A percentile compares a stretch with the other conserved stretches of the same genome.
These are phyloP conservation scores for Gambelia wislizenii DNA, from an alignment of 2,797 vertebrate genomes.

Conservation along the genomic window DNA sequence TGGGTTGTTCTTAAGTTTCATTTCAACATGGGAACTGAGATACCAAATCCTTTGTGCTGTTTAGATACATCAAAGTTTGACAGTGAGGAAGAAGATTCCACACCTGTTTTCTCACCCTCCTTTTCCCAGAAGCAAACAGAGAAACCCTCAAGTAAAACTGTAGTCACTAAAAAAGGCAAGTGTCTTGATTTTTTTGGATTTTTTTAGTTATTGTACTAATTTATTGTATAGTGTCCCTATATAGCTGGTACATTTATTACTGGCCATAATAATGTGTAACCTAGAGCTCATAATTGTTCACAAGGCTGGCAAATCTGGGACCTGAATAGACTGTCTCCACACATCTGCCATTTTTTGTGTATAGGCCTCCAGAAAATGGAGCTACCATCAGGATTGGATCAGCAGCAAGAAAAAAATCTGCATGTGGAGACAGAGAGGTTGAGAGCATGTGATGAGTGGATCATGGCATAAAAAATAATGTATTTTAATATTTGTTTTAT, in stretches of 20 bases:
- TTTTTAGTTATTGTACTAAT: slow-evolving; percentile 1
- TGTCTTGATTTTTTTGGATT: no score
- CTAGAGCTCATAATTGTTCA: neutral
- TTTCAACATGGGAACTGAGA: slow-evolving; percentile 24
- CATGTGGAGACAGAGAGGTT: neutral
- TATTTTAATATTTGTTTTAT: neutral
- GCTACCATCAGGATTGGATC: neutral
- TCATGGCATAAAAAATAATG: neutral
- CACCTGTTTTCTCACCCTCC: slow-evolving; percentile 87
- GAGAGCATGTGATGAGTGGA: neutral
- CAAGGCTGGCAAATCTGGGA: neutral
- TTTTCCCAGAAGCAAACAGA: slow-evolving; percentile 89
- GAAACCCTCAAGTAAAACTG: slow-evolving; percentile 84
- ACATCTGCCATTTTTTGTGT: neutral
- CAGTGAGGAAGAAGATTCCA: slow-evolving; percentile 88
- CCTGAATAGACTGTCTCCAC: neutral
- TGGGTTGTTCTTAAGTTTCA: neutral
- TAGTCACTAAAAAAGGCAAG: slow-evolving; percentile 91
- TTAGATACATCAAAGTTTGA: slow-evolving; percentile 90
- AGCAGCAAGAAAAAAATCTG: neutral
- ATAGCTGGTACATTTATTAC: neutral
- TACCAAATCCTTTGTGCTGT: slow-evolving; percentile 52
- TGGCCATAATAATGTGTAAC: neutral
- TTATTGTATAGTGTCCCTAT: neutral
- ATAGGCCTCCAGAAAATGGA: neutral